These are phyloP conservation scores for Colius striatus DNA, from an alignment of 2,113 vertebrate species.

Conservation along the genomic window DNA sequence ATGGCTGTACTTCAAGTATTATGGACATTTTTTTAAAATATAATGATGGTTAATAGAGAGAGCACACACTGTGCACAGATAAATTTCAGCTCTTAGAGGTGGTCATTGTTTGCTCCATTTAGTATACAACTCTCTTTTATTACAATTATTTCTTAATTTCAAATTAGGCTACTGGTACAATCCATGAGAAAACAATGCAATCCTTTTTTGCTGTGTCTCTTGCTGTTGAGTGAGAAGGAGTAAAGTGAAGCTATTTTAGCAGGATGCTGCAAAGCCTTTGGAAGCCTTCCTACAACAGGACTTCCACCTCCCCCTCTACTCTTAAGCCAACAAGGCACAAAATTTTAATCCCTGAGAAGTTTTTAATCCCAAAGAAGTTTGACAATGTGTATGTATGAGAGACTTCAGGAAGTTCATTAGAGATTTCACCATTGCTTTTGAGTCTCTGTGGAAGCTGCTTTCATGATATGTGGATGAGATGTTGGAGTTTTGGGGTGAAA, in stretches of 20 bases:
- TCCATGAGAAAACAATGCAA: neutral
- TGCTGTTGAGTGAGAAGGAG: neutral
- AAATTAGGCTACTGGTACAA: neutral
- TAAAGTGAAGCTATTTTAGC: neutral
- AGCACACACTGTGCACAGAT: neutral
- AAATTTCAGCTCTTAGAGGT: neutral
- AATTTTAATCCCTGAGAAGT: neutral
- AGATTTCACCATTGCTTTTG: neutral
- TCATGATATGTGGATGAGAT: neutral
- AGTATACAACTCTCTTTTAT: neutral
- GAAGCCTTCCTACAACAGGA: neutral
- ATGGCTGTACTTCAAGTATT: neutral
- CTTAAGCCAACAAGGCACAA: neutral
- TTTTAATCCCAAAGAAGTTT: no score
- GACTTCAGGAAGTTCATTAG: neutral
- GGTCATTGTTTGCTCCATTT: neutral
- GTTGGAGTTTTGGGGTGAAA: fast-evolving
- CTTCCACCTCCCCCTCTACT: neutral
- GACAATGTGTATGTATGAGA: neutral
- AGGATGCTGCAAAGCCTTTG: neutral
- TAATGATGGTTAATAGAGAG: neutral
- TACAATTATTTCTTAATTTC: neutral
- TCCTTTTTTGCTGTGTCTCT: neutral
- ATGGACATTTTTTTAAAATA: neutral
- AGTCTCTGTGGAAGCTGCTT: neutral